Base-by-base conservation (phyloP, 92 coral and sea anemone species). In the Palythoa caribaeorum region DNA sequence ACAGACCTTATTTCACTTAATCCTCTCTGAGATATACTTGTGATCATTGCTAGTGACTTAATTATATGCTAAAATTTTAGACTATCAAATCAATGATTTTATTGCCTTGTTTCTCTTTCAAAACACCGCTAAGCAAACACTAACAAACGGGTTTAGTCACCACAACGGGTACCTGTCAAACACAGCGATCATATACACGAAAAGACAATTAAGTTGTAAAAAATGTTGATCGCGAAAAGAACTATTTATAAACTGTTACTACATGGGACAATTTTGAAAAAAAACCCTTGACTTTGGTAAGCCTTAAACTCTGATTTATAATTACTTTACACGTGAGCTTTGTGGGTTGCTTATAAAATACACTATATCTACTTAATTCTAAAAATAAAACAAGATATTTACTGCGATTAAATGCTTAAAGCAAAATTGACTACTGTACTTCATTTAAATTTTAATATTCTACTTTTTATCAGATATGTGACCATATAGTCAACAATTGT, bases 141-240 rank as follows among this genome's bases (percentile, higher is more conserved):
- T 52, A 37, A 38, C 83, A 54, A 35, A 12, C n/a, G n/a, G 48
- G 7, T 54, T 15, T 36, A n/a, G 44, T 54, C 5, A 35, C 16
- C 17, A 12, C 68, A 17, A 48, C 83, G 44, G 83, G 83, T 78
- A 78, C 83, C 83, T 60, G 83, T 60, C 70, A 54, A 54, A 54
- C 13, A 54, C 36, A 36, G 38, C 47, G 16, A 77, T 77, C 59
- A 70, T 50, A 70, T 68, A 48, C 28, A 16, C 12, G 19, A 66
- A 78, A 57, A 78, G 35, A 60, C 80, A 76, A 53, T 20, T 55
- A 7, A 36, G 6, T 19, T 40, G 3, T 12, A n/a, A 13, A 68
- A 19, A 68, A 68, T 75, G 48, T 75, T 44, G 57, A 44, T 14
- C 13, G 36, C 37, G 16, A 54, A 36, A 10, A 15, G 36, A 20